Percentiles rank a stretch among this genome's conserved stretches.
Evolutionary conservation across 2,113 vertebrate genomes (phyloP).

Genomic region (Accipiter cooperii): DNA sequence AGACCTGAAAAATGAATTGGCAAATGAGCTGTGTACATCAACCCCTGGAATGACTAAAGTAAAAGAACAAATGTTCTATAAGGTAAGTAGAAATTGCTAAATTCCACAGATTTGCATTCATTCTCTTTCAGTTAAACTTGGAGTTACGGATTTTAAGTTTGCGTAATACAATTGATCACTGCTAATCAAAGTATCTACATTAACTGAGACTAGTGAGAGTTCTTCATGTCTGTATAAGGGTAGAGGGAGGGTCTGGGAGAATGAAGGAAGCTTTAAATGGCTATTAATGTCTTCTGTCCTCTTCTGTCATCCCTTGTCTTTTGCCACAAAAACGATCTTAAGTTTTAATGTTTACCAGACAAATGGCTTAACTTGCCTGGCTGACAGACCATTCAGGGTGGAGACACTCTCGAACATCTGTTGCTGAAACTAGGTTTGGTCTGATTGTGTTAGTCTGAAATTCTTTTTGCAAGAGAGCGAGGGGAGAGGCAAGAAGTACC

Average conservation of each 20-base stretch:
- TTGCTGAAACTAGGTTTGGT: background rate
- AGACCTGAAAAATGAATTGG: constrained; percentile 72
- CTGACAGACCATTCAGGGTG: background rate
- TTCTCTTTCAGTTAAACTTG: background rate
- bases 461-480: background rate
- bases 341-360: background rate
- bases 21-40: constrained; percentile 74
- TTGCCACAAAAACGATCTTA: background rate
- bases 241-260: background rate
- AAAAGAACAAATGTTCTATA: constrained; percentile 80
- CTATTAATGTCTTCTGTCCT: background rate
- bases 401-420: background rate
- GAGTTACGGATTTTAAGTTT: background rate
- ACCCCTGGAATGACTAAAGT: constrained; percentile 62
- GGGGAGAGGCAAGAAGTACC: background rate
- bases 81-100: constrained; percentile 69
- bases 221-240: background rate
- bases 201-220: background rate
- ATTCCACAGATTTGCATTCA: background rate
- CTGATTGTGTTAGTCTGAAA: background rate
- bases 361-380: background rate
- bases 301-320: background rate
- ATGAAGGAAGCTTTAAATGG: background rate
- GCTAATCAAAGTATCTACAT: background rate
- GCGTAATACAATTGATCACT: background rate